Evolutionary conservation across 53 echinoderm and acorn worm species (phyloP), one percentile per base, ranked within the genome.

Genomic region (Holothuria scabra): DNA sequence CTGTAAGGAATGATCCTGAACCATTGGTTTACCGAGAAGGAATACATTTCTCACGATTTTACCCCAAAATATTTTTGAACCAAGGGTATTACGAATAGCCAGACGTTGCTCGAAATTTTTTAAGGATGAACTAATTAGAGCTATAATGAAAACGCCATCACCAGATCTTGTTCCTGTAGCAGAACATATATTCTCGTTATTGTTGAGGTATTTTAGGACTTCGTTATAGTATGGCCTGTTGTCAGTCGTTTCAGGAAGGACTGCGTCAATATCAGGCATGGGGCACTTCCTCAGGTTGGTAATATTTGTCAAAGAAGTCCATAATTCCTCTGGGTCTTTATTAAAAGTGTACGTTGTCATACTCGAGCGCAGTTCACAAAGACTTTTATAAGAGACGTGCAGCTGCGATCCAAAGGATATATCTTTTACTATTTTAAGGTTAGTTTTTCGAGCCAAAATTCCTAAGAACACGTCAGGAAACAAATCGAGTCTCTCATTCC

Each of bases 1-100:
- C 59, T 19, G 48, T 52, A 62, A 8, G 41, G 41, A 2, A 41
- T 41, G 10, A 5, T 10, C 48, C 28, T 3, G 86, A 21, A 11
- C 64, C 63, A 2, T 59, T 59, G 20, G 71, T 63, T 16, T 85
- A 22, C 81, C 86, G 35, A 92, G 60, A 1, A 89, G 37, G 56
- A 89, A 89, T 34, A 86, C 68, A 20, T 83, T 56, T 16, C 83
- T 65, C 41, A 86, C 52, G 22, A 38, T 65, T 49, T 66, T 59
- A 5, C 79, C 84, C 26, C 34, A 37, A 2, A 86, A 55, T 21
- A 14, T 21, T 12, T 66, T 18, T 30, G 57, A 60, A 16, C 86
- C 86, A 86, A 86, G 89, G 8, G 92, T 92, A 11, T 92, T 84
- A 25, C 92, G 80, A 60, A 92, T 89, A 30, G 86, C 89, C 22